Evolutionary conservation across 2,113 vertebrate genomes (phyloP), one percentile per base, ranked within the genome.

Genomic region (Gymnobelideus leadbeateri): DNA sequence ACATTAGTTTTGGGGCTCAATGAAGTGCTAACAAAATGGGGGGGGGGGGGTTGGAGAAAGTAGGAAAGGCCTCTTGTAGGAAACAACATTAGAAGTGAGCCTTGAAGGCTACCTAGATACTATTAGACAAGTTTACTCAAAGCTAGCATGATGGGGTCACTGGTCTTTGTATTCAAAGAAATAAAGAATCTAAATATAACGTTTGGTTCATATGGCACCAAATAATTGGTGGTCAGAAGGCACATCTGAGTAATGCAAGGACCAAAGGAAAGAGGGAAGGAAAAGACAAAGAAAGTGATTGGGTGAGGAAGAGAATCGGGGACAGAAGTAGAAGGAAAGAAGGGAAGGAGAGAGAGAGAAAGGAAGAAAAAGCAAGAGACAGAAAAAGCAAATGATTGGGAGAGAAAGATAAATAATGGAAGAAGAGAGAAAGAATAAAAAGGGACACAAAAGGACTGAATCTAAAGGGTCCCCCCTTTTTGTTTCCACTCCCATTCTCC

Each of bases 391-490:
- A 95, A 52, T 53, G 26, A 93, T 50, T 21, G 51, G 91, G 10
- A 61, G 68, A n/a, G 10, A 61, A 89, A n/a, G 89, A 91, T 25
- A 28, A 43, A 68, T 12, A n/a, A 93, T 21, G 55, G 92, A 25
- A 53, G 9, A 49, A 46, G 11, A 1, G 5, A 12, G 93, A 77
- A 89, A 91, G 89, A 84, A 84, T 43, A 43, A 84, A 77, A 84
- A 84, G 43, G 37, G n/a, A 8, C 31, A 84, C 19, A 12, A 93
- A 53, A 90, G 6, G 4, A 91, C 0, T 89, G 1, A 3, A 93
- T 55, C 94, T 92, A 96, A 93, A 16, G 49, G 61, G 61, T 68
- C 91, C 46, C 54, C 54, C 89, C 50, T 89, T 92, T 95, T 92
- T 3, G 89, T 92, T 84, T 77, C 84, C 77, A 92, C 57, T 53